Percentiles rank a stretch among this genome's conserved stretches.
phyloP scores from a whole-genome alignment of 1,140 invertebrate species.

The Melitaea cinxia region DNA sequence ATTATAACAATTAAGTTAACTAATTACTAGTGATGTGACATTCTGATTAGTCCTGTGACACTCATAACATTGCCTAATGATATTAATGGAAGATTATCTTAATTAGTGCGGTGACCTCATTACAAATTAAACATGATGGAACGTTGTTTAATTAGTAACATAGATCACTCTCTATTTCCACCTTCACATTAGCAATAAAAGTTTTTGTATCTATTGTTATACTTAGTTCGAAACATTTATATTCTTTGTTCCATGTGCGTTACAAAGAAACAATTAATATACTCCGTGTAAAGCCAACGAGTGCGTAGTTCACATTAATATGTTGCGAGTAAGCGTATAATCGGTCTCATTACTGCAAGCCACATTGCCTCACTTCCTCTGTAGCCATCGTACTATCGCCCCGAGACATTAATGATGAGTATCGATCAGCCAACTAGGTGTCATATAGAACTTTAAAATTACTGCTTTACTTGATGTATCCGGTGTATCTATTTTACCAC shows the following conservation, averaged over 20 bases:
- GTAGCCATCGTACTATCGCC: slow-evolving; percentile 28
- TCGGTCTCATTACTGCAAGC: slow-evolving; percentile 34
- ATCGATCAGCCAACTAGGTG: not conserved
- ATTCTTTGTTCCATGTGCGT: not conserved
- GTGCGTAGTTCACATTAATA: slow-evolving; percentile 25
- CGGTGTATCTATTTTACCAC: not conserved
- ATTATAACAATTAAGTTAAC: too few relatives aligned
- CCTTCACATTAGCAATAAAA: too few relatives aligned
- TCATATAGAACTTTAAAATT: not conserved
- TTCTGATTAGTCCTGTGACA: too few relatives aligned
- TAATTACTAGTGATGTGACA: too few relatives aligned
- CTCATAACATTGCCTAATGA: too few relatives aligned
- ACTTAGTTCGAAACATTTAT: too few relatives aligned
- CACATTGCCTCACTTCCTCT: slow-evolving; percentile 38
- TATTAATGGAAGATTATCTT: too few relatives aligned
- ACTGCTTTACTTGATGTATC: not conserved
- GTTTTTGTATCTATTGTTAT: too few relatives aligned
- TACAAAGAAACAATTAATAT: slow-evolving; percentile 6
- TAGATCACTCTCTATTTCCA: too few relatives aligned
- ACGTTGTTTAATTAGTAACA: too few relatives aligned
- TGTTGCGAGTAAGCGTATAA: slow-evolving; percentile 34
- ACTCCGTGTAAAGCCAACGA: not conserved
- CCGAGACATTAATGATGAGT: slow-evolving; percentile 11
- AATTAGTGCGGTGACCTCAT: too few relatives aligned
- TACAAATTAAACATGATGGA: too few relatives aligned